Percentiles rank a stretch among this genome's conserved stretches.
Evolutionary conservation across 1,140 invertebrate genomes (phyloP).

Genomic region (Hermetia illucens): DNA sequence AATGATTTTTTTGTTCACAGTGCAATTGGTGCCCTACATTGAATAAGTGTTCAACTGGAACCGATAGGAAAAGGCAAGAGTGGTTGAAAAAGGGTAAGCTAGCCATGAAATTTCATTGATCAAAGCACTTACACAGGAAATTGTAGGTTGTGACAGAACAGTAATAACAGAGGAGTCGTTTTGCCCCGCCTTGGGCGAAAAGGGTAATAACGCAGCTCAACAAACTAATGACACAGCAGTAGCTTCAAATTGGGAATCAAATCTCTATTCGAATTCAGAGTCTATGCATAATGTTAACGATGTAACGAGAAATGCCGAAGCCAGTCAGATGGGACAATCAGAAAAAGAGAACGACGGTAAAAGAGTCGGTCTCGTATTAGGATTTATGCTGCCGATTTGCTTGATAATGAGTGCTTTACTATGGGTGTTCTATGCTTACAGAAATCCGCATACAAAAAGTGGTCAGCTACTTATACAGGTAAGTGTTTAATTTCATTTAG

Average conservation of each 20-base stretch:
- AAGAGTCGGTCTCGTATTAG: constrained; percentile 21
- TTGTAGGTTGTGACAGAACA: constrained; percentile 44
- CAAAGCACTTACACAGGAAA: too few relatives aligned
- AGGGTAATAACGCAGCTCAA: constrained; percentile 21
- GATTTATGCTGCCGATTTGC: constrained; percentile 26
- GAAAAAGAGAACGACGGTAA: constrained; percentile 5
- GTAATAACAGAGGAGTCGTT: constrained; percentile 28
- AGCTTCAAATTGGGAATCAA: not conserved
- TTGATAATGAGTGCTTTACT: constrained; percentile 34
- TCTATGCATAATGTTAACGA: not conserved
- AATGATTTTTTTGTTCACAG: constrained; percentile 22
- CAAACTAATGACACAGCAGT: constrained; percentile 6
- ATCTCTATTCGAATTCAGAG: not conserved
- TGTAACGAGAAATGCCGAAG: not conserved
- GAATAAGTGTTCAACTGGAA: constrained; percentile 75
- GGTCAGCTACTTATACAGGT: constrained; percentile 95
- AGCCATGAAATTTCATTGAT: not conserved
- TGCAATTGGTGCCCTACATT: constrained; percentile 78
- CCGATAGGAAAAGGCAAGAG: constrained; percentile 74
- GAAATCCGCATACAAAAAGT: constrained; percentile 85
- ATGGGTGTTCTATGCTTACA: constrained; percentile 88
- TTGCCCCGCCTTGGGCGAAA: constrained; percentile 31
- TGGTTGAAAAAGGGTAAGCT: constrained; percentile 65
- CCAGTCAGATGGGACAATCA: not conserved
- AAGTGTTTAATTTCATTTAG: constrained; percentile 24